Evolutionary conservation across 2,888 invertebrate species (phyloP).

Genomic region (Hipparchia sbordonii): DNA sequence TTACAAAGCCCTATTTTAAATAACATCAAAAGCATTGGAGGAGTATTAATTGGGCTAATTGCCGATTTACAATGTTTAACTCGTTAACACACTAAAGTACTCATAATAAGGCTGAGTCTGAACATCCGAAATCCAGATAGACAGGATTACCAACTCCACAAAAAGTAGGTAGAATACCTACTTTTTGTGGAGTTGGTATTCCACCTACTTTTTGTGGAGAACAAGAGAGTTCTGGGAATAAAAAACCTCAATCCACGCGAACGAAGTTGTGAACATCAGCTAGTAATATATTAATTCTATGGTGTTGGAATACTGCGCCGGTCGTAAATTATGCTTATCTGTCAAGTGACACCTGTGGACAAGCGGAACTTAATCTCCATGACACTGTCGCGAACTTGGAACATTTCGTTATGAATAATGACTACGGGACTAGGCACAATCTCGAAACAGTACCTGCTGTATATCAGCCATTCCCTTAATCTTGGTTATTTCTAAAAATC

Average conservation of each 20-base stretch:
- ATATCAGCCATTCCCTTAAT: no score
- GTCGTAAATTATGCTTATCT: constrained; percentile 75
- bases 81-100: constrained; percentile 2
- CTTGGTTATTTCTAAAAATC: no score
- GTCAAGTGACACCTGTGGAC: constrained; percentile 68
- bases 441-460: not conserved
- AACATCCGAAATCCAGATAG: no score
- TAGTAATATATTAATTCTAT: constrained; percentile 27
- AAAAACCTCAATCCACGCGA: no score
- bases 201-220: no score
- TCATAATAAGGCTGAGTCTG: not conserved
- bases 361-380: constrained; percentile 65
- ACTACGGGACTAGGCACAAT: constrained; percentile 35
- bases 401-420: constrained; percentile 67
- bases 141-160: no score
- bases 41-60: constrained; percentile 5
- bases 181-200: no score
- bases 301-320: constrained; percentile 65
- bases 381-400: constrained; percentile 53
- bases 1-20: constrained; percentile 19
- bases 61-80: constrained; percentile 8
- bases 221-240: no score
- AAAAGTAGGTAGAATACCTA: no score
- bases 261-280: no score
- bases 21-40: constrained; percentile 17